Conservation (phyloP, 1,140 invertebrate species). For the Meloidogyne exigua region DNA sequence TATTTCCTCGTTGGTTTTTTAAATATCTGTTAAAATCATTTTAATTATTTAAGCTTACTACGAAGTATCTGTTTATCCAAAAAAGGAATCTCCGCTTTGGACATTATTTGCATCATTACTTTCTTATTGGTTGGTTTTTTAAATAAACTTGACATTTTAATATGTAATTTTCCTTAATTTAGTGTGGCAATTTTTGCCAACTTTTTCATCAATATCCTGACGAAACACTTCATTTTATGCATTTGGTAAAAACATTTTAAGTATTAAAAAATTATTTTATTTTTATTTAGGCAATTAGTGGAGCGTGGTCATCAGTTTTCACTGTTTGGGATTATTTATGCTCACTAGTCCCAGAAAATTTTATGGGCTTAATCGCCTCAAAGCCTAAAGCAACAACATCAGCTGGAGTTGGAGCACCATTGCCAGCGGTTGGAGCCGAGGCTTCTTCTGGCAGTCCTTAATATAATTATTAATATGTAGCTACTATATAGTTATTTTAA, state of each 20-base stretch:
- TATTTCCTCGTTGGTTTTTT: constrained; percentile 74
- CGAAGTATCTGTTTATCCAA: constrained; percentile 90
- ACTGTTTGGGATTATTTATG: constrained; percentile 34
- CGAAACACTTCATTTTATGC: constrained; percentile 35
- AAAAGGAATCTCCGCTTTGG: constrained; percentile 91
- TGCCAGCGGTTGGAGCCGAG: background rate
- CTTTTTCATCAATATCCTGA: constrained; percentile 92
- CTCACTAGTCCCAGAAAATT: constrained; percentile 45
- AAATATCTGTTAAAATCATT: constrained; percentile 35
- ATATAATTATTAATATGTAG: background rate
- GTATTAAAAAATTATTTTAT: constrained; percentile 10
- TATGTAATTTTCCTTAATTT: background rate
- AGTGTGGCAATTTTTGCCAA: constrained; percentile 83
- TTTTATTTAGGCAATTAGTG: constrained; percentile 27
- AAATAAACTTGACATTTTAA: too few relatives aligned
- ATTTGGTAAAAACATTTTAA: constrained; percentile 30
- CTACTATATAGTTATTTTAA: background rate
- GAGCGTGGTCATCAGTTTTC: constrained; percentile 13
- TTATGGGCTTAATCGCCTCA: constrained; percentile 47
- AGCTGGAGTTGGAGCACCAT: constrained; percentile 3
- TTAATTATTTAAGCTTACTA: constrained; percentile 76
- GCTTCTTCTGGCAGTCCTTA: background rate
- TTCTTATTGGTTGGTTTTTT: constrained; percentile 71
- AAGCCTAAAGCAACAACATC: constrained; percentile 35
- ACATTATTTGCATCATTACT: constrained; percentile 88